Evolutionary conservation across 2,888 invertebrate genomes (phyloP).

Genomic region (Pinctada fucata): DNA sequence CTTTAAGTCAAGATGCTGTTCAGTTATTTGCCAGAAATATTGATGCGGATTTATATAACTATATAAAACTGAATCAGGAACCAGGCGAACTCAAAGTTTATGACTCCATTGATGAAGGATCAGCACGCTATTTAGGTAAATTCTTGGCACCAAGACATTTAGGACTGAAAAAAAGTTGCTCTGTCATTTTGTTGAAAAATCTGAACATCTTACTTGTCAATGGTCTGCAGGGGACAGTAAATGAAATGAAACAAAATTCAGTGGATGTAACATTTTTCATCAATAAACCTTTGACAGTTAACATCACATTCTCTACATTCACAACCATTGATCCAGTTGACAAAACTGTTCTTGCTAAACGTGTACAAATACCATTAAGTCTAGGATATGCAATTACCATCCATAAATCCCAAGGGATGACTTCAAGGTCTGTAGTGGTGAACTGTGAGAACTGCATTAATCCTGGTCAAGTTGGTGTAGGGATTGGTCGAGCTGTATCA

Average conservation of each 20-base stretch:
- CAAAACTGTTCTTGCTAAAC: slow-evolving; percentile 19
- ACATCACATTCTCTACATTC: neutral
- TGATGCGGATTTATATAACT: slow-evolving; percentile 32
- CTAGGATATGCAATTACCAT: slow-evolving; percentile 34
- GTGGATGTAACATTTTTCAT: slow-evolving; percentile 25
- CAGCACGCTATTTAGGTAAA: slow-evolving; percentile 15
- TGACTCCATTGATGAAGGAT: slow-evolving; percentile 18
- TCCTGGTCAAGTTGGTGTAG: slow-evolving; percentile 35
- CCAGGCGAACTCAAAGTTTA: slow-evolving; percentile 12
- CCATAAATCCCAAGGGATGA: slow-evolving; percentile 33
- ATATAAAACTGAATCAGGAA: slow-evolving; percentile 2
- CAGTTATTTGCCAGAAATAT: slow-evolving; percentile 29
- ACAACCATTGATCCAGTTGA: slow-evolving; percentile 14
- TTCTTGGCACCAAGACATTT: slow-evolving; percentile 23
- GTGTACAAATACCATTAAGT: slow-evolving; percentile 27
- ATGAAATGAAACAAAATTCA: slow-evolving; percentile 12
- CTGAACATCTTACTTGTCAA: slow-evolving; percentile 40
- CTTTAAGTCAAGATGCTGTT: neutral
- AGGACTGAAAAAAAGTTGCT: slow-evolving; percentile 31
- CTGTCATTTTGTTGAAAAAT: slow-evolving; percentile 44
- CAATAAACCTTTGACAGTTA: slow-evolving; percentile 8
- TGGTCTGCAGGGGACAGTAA: slow-evolving; percentile 42
- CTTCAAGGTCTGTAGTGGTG: slow-evolving; percentile 14
- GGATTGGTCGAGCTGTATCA: slow-evolving; percentile 26
- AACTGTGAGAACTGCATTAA: slow-evolving; percentile 27